These are phyloP conservation scores for Acholoe squamosa DNA, from an alignment of 2,888 invertebrate species.

Conservation along the genomic window DNA sequence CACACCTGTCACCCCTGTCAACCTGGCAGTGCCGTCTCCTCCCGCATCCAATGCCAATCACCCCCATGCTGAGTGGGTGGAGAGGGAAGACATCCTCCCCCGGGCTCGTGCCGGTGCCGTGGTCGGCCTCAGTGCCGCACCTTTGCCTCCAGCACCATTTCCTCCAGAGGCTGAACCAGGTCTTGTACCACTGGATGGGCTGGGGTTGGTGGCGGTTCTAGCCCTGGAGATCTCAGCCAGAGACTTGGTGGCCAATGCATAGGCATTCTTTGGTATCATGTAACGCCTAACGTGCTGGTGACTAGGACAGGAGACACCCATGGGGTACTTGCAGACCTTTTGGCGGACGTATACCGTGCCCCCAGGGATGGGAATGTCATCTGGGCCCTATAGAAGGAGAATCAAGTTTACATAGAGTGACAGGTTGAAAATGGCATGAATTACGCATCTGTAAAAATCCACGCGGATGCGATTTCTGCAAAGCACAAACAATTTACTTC, in stretches of 20 bases:
- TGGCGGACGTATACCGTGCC: conserved; percentile 79
- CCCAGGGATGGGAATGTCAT: conserved; percentile 79
- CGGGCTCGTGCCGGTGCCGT: conserved; percentile 30
- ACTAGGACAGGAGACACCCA: conserved; percentile 69
- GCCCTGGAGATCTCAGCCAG: conserved; percentile 37
- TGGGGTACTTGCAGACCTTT: conserved; percentile 73
- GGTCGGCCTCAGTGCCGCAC: conserved; percentile 3
- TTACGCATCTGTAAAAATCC: too few species aligned
- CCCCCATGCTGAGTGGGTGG: conserved; percentile 43
- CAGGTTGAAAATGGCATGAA: too few species aligned
- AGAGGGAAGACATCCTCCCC: not conserved
- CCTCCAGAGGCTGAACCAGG: not conserved
- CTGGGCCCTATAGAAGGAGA: conserved; percentile 70
- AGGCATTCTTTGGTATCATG: conserved; percentile 71
- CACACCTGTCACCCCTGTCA: conserved; percentile 4
- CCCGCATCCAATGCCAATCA: not conserved
- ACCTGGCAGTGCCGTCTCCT: not conserved
- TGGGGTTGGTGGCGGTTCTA: not conserved
- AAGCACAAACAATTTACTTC: too few species aligned
- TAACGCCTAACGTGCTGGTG: conserved; percentile 77
- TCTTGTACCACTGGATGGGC: not conserved
- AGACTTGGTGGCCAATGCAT: conserved; percentile 57
- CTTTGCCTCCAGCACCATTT: too few species aligned
- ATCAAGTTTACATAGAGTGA: too few species aligned
- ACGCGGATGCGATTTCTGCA: too few species aligned